Base-by-base conservation (phyloP, 2,797 vertebrate species). In the Microchirus variegatus region DNA sequence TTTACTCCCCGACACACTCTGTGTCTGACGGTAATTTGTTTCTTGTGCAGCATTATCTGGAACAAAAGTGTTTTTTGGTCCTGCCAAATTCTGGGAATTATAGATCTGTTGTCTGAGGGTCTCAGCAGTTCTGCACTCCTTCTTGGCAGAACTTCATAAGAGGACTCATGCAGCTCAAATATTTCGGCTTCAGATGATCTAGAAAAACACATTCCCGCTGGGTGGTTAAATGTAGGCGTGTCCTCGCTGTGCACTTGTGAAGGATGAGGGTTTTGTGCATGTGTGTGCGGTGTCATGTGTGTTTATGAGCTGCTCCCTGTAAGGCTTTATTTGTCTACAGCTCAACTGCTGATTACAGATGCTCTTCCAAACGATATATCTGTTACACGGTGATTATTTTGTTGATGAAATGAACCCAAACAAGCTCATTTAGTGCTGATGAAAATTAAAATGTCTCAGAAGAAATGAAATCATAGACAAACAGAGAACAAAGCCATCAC, bases 131-230 rank as follows among this genome's bases (percentile, higher is more conserved):
- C 78, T 84, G 80, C 79, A 87, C 90, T 88, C 73, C 80, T 75
- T 81, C 67, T 72, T 90, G 87, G 85, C 76, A 92, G 83, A 90
- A 70, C 84, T 80, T 88, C 92, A 89, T 82, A 90, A 88, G 88
- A 87, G 84, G 90, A 89, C 86, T 91, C 91, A 89, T 75, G 72
- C 78, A 88, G 88, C 92, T 91, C 87, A 91, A 80, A 84, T 90
- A 92, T 93, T 93, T 91, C 88, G 67, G 81, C 84, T 85, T 90
- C 93, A 92, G 90, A 90, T 89, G 85, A 87, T 87, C 85, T 90
- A 92, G 76, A 87, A 91, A 91, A 93, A 91, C 84, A 90, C 75
- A 77, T 75, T 85, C 84, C 79, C 78, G 81, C 77, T 90, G 92
- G 82, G 91, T 59, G 79, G 53, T 82, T 82, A 83, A 85, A 90